Percentiles rank a stretch among this genome's conserved stretches.
phyloP scores from a whole-genome alignment of 1,140 invertebrate species.

The Venturia canescens region DNA sequence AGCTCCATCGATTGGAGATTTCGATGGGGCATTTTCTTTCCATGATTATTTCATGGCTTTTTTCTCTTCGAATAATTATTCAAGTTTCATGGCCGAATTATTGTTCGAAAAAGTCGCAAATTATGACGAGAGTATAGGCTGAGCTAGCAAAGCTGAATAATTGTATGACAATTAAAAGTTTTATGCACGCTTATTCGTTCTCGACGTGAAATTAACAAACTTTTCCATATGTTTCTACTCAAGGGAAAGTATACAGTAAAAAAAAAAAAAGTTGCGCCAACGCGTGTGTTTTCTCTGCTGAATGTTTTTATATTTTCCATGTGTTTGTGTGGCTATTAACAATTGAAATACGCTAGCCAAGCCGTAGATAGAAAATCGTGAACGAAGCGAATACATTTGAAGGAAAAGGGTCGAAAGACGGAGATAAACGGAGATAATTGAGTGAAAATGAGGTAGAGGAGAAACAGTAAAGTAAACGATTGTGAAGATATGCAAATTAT shows the following conservation, averaged over 20 bases:
- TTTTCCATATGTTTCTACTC: slow-evolving; percentile 36
- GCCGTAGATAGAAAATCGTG: slow-evolving; percentile 20
- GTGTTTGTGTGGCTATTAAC: slow-evolving; percentile 14
- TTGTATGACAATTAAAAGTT: background rate
- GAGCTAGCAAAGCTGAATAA: background rate
- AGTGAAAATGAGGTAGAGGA: slow-evolving; percentile 3
- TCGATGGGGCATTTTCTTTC: no score
- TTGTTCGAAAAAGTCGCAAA: background rate
- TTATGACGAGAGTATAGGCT: background rate
- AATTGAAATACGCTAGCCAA: background rate
- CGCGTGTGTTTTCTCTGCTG: background rate
- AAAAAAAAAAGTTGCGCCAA: background rate
- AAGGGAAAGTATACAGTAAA: background rate
- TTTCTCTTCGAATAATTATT: no score
- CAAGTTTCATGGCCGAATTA: background rate
- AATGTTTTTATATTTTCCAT: background rate
- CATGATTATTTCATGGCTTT: background rate
- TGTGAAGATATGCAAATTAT: slow-evolving; percentile 32
- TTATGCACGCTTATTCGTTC: slow-evolving; percentile 15
- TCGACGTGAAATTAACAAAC: background rate
- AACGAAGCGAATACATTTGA: background rate
- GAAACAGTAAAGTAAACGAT: slow-evolving; percentile 8
- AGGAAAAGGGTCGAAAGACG: background rate
- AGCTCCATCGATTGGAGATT: no score
- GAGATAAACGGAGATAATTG: background rate